Base-by-base conservation (phyloP, 2,888 invertebrate genomes). In the Perizoma affinitatum region DNA sequence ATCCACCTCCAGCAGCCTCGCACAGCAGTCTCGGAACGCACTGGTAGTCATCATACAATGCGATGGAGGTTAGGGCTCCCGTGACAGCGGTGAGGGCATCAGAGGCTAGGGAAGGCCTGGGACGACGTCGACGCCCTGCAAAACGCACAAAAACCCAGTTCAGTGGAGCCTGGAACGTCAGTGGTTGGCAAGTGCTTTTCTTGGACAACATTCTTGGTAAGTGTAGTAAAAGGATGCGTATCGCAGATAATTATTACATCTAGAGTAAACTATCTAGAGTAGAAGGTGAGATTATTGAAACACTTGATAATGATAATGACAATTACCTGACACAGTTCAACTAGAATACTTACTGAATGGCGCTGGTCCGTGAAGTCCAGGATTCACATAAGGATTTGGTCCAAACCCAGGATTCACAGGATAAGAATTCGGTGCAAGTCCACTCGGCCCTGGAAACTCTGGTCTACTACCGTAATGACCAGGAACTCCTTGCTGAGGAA, bases 11-110 rank as follows among this genome's bases (percentile, higher is more conserved):
- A 51, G 96, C 95, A 54, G 96, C 94, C 84, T 97, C 96, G 77
- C 97, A 97, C 65, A 97, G 90, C 70, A 97, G 91, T 78, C 96
- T 93, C 4, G 96, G 95, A 63, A 97, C 96, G 83, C 97, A 97
- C 75, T 96, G 95, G 72, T 95, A 93, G 80, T 96, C 96, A 81
- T 97, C 97, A 82, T 96, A 95, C 72, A 93, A 88, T 11, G 92
- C 91, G 36, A 92, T 87, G 5, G 92, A 92, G 0, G 86, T 80
- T 6, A 93, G 71, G 34, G 92, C 92, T 67, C 76, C 84, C 0
- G 85, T 84, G 4, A 92, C 79, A 0, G 84, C 76, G 1, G 86
- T 78, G 6, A 92, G 70, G 6, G 92, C 87, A 61, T 82, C 82
- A 1, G 86, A 76, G 0, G 86, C 82, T 4, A 84, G 53, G 0